Evolutionary conservation across 1,140 invertebrate genomes (phyloP).

Genomic region (Hyles euphorbiae): DNA sequence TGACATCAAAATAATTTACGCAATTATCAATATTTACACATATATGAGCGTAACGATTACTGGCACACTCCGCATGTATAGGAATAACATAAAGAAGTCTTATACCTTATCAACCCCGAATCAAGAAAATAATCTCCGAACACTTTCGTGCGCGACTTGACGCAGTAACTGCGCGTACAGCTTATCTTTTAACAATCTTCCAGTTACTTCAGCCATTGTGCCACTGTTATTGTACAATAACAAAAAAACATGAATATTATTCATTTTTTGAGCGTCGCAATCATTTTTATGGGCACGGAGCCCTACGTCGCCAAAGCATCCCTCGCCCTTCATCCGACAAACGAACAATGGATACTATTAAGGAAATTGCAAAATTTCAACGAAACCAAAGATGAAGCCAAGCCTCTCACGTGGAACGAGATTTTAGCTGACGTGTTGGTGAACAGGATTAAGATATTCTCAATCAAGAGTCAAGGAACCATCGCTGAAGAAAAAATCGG

Average conservation of each 20-base stretch:
- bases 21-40: too few relatives aligned
- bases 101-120: too few relatives aligned
- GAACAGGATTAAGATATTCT: constrained; percentile 41
- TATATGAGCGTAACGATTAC: too few relatives aligned
- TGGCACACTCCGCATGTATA: too few relatives aligned
- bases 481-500: constrained; percentile 8
- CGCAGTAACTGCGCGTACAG: constrained; percentile 15
- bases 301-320: constrained; percentile 18
- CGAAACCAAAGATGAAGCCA: constrained; percentile 26
- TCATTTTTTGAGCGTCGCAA: constrained; percentile 16
- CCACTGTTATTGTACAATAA: constrained; percentile 12
- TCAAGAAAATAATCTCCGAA: constrained; percentile 1
- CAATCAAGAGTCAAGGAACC: constrained; percentile 30
- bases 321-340: constrained; percentile 7
- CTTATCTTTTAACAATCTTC: constrained; percentile 21
- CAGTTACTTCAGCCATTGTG: constrained; percentile 24
- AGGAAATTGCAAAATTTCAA: constrained; percentile 48
- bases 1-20: too few relatives aligned
- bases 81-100: too few relatives aligned
- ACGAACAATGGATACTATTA: constrained; percentile 37
- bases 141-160: constrained; percentile 24
- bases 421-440: constrained; percentile 50
- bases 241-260: constrained; percentile 23
- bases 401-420: constrained; percentile 47
- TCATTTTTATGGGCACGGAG: constrained; percentile 17